A percentile compares a stretch with the other conserved stretches of the same genome.
Evolutionary conservation across 2,888 invertebrate species (phyloP).

Genomic region (Clepsis dumicolana): DNA sequence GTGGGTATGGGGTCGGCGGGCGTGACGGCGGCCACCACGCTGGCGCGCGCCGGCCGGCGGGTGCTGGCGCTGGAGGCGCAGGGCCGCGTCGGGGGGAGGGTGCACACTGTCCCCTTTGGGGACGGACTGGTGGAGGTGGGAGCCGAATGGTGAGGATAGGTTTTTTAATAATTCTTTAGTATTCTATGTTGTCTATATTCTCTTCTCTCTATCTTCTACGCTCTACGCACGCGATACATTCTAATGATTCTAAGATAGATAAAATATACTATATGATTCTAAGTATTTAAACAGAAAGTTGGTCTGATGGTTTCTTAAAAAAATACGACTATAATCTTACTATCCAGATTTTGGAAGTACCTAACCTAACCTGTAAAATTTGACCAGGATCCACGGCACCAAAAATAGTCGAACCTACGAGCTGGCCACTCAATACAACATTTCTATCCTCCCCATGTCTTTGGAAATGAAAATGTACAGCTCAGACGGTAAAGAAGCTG

Average conservation of each 20-base stretch:
- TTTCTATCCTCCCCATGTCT: constrained; percentile 56
- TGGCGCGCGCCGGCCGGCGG: constrained; percentile 61
- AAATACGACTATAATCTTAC: no score
- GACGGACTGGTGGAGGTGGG: constrained; percentile 73
- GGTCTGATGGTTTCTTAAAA: no score
- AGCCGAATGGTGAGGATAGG: constrained; percentile 79
- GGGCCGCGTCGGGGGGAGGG: constrained; percentile 68
- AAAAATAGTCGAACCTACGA: constrained; percentile 58
- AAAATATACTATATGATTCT: no score
- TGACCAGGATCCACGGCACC: constrained; percentile 75
- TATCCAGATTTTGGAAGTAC: no score
- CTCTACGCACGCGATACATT: no score
- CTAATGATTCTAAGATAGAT: no score
- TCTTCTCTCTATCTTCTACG: no score
- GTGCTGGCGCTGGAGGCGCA: constrained; percentile 73
- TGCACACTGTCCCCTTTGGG: constrained; percentile 66
- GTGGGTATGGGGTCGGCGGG: constrained; percentile 72
- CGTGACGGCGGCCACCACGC: constrained; percentile 61
- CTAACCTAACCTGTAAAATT: background rate
- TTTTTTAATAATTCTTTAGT: no score
- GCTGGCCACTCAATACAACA: constrained; percentile 56
- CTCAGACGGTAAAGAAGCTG: constrained; percentile 54
- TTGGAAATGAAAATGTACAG: constrained; percentile 49
- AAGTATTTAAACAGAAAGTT: no score
- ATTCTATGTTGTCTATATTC: no score